Base-by-base conservation (phyloP, 2,113 vertebrate genomes). In the Sinosuthora webbiana region DNA sequence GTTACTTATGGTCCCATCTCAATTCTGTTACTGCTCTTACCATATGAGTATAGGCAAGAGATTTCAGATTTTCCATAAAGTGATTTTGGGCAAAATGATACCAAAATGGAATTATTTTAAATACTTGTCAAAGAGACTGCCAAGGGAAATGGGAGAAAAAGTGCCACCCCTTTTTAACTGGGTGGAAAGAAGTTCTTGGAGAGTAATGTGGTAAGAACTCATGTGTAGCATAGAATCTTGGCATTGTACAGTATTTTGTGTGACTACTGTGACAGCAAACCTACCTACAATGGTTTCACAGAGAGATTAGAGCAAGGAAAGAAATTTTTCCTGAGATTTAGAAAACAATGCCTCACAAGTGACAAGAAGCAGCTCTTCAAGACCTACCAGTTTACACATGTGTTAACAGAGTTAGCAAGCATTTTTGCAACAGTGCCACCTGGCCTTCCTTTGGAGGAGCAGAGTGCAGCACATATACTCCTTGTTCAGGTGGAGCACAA, bases 181-280 rank as follows among this genome's bases (percentile, higher is more conserved):
- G 3, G 33, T 90, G 65, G 45, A 95, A 95, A 85, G 55, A 55
- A 80, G 30, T 80, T 93, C 55, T 89, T 91, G 63, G 42, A 85
- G 53, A 94, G 19, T 79, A 83, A 33, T 21, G 67, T 79, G 57
- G 59, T 80, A 45, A 82, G 45, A 81, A 73, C 27, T 57, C n/a
- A 59, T 44, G 47, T 39, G 47, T 39, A 83, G 45, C 71, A 71
- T n/a, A 67, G 59, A 41, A 33, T 82, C 35, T 87, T 91, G 84
- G 74, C 57, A 80, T 35, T 25, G 47, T 37, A 39, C 59, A 77
- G n/a, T 63, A 70, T 93, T 95, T 87, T 91, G 53, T 93, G 89
- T 4, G 3, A 93, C 85, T 91, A 62, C 81, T 95, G 89, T 79
- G 81, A 83, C 63, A 95, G 84, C 62, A 95, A 89, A 89, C 25